A percentile compares a stretch with the other conserved stretches of the same genome.
Conservation (phyloP, 1,140 invertebrate genomes). For the Drosophila ambigua region DNA sequence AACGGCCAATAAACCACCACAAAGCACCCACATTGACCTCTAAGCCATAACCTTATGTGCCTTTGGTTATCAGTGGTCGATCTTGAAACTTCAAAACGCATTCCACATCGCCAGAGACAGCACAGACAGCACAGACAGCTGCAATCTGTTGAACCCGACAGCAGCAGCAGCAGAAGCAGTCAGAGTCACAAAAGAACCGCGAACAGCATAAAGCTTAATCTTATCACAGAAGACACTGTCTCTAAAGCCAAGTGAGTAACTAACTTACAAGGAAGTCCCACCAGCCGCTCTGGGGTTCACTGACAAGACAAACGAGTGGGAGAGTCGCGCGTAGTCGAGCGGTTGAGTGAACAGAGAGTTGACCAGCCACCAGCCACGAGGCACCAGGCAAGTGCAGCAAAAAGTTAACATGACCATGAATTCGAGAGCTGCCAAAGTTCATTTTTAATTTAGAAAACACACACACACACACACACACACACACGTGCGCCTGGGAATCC, state of each 20-base stretch:
- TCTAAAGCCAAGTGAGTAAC: constrained; percentile 59
- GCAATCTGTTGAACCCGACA: constrained; percentile 41
- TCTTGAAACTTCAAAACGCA: constrained; percentile 35
- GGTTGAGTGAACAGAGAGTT: constrained; percentile 32
- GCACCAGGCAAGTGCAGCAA: constrained; percentile 52
- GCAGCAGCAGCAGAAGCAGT: not conserved
- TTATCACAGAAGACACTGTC: constrained; percentile 51
- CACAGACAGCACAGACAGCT: constrained; percentile 37
- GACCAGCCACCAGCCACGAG: constrained; percentile 42
- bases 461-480: constrained; percentile 1
- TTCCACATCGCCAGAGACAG: constrained; percentile 2
- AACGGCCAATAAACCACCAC: constrained; percentile 21
- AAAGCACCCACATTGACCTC: not conserved
- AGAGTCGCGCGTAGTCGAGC: not conserved
- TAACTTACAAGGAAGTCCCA: constrained; percentile 45
- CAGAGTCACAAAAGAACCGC: constrained; percentile 46
- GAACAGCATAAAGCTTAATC: constrained; percentile 60
- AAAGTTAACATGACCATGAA: constrained; percentile 80
- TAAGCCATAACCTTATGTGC: constrained; percentile 1
- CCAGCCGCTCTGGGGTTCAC: not conserved
- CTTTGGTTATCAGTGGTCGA: constrained; percentile 25
- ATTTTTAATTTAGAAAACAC: constrained; percentile 70
- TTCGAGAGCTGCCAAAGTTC: constrained; percentile 74
- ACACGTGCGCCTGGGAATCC: not conserved
- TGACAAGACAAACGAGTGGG: constrained; percentile 61